A percentile compares a stretch with the other conserved stretches of the same genome.
phyloP scores from a whole-genome alignment of 2,888 invertebrate species.

The Apodemia hepburni region DNA sequence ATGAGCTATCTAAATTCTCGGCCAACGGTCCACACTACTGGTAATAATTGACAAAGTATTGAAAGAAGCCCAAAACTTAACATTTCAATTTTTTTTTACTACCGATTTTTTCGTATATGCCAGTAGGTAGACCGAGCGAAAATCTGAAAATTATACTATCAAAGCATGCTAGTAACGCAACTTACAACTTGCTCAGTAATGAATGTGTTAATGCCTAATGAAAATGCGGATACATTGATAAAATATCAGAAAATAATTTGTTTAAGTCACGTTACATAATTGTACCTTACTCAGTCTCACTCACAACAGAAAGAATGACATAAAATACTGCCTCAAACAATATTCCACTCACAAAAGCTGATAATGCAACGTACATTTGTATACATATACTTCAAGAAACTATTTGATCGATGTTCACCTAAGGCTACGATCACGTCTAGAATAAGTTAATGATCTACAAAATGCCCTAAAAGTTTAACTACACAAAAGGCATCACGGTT shows the following conservation, averaged over 20 bases:
- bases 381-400: conserved; percentile 50
- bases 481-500: conserved; percentile 72
- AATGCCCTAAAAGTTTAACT: conserved; percentile 74
- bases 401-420: conserved; percentile 71
- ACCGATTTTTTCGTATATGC: conserved; percentile 59
- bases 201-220: conserved; percentile 39
- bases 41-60: conserved; percentile 62
- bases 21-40: conserved; percentile 58
- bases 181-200: conserved; percentile 57
- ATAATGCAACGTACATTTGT: conserved; percentile 49
- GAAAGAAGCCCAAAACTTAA: conserved; percentile 52
- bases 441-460: conserved; percentile 75
- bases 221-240: conserved; percentile 39
- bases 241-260: conserved; percentile 60
- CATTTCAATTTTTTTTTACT: conserved; percentile 41
- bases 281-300: conserved; percentile 77
- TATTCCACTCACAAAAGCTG: conserved; percentile 41
- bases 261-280: conserved; percentile 52
- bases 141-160: conserved; percentile 73
- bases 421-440: conserved; percentile 67
- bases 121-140: conserved; percentile 77
- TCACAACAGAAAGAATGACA: conserved; percentile 70
- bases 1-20: conserved; percentile 75
- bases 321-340: conserved; percentile 74
- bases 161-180: conserved; percentile 72